Percentiles rank a stretch among this genome's conserved stretches.
Conservation (phyloP, 2,797 vertebrate species). For the Macropus fuliginosus region DNA sequence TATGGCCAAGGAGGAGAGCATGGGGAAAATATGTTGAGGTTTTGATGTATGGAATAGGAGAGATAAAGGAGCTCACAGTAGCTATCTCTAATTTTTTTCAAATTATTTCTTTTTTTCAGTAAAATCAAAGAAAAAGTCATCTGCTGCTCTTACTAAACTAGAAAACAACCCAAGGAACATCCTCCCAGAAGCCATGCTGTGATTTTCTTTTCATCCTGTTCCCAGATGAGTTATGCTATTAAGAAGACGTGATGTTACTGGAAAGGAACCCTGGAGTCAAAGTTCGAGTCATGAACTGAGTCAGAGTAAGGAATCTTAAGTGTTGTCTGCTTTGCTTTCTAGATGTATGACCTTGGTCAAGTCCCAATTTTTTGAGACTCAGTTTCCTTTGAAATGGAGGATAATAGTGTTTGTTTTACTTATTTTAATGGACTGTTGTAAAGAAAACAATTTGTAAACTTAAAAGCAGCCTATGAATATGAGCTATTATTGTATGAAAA, state of each 20-base stretch:
- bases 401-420: neutral
- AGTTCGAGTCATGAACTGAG: neutral
- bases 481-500: neutral
- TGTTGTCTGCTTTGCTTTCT: neutral
- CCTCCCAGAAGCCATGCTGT: constrained; percentile 6
- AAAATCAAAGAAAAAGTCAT: neutral
- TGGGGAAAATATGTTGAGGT: neutral
- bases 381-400: neutral
- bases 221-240: neutral
- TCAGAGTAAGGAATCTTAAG: neutral
- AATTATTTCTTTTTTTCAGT: neutral
- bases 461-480: neutral
- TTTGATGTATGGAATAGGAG: neutral
- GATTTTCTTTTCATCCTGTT: neutral
- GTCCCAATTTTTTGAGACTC: neutral
- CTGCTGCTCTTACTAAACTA: neutral
- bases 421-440: neutral
- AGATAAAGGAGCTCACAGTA: neutral
- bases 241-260: neutral
- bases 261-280: neutral
- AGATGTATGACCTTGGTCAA: neutral
- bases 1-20: neutral
- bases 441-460: neutral
- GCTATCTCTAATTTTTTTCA: neutral
- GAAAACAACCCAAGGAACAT: neutral